These are phyloP conservation scores for Cybosia mesomella DNA, from an alignment of 2,888 invertebrate species.

Conservation along the genomic window DNA sequence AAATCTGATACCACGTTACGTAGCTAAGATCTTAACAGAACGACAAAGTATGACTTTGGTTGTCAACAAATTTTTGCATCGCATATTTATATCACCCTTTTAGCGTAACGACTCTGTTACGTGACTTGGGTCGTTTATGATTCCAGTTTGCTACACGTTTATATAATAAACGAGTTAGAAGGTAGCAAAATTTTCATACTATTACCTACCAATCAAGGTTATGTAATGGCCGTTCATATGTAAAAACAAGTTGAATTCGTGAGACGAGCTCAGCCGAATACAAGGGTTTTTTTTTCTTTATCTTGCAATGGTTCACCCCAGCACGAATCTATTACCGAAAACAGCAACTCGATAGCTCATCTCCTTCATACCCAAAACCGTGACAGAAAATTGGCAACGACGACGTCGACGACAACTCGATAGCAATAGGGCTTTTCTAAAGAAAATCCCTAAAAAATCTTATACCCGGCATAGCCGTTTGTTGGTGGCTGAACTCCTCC, in stretches of 20 bases:
- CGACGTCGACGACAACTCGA: too few relatives aligned
- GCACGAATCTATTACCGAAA: too few relatives aligned
- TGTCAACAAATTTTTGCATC: conserved; percentile 16
- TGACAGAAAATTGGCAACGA: too few relatives aligned
- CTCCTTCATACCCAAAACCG: too few relatives aligned
- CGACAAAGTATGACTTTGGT: conserved; percentile 18
- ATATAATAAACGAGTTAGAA: neutral
- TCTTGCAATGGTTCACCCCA: too few relatives aligned
- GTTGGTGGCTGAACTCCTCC: too few relatives aligned
- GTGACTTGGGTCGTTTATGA: conserved; percentile 19
- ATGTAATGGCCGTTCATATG: neutral
- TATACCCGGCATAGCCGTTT: too few relatives aligned
- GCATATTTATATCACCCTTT: conserved; percentile 20
- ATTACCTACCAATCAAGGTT: neutral
- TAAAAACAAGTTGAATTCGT: too few relatives aligned
- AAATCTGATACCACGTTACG: neutral
- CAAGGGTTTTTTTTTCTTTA: neutral
- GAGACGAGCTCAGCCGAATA: too few relatives aligned
- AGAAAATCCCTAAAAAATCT: too few relatives aligned
- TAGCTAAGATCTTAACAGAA: conserved; percentile 3
- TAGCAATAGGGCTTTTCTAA: too few relatives aligned
- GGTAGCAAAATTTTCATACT: neutral
- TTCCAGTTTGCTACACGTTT: conserved; percentile 2
- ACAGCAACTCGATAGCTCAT: too few relatives aligned
- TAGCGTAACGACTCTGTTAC: conserved; percentile 16